A percentile compares a stretch with the other conserved stretches of the same genome.
Conservation (phyloP, 2,113 vertebrate species). For the Pomatostomus ruficeps region DNA sequence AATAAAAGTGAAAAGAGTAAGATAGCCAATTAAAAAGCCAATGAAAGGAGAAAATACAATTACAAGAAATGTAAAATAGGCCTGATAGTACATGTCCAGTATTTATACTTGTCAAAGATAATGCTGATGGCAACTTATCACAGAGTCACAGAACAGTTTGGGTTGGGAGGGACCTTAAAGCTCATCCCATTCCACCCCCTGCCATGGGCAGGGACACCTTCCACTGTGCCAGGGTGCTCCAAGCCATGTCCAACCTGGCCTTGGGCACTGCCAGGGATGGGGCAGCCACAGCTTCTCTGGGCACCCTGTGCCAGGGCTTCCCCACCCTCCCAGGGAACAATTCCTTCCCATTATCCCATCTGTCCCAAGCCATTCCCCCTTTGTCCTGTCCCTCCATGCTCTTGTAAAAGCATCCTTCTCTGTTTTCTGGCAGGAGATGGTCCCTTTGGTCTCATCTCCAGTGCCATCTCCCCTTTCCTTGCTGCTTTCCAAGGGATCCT, state of each 20-base stretch:
- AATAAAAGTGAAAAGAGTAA: neutral
- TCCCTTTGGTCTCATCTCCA: neutral
- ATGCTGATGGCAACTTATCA: neutral
- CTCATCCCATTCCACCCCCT: neutral
- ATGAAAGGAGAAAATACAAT: neutral
- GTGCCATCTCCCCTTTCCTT: neutral
- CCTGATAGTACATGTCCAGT: neutral
- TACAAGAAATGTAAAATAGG: neutral
- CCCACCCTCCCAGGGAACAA: fast-evolving
- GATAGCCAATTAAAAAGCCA: neutral
- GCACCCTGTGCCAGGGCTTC: neutral
- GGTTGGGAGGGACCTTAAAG: neutral
- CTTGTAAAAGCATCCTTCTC: neutral
- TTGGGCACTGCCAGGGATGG: neutral
- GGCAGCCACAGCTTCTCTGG: neutral
- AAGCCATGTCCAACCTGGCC: fast-evolving
- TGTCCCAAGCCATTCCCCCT: neutral
- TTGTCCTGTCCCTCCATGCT: neutral
- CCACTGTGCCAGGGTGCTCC: neutral
- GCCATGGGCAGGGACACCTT: neutral
- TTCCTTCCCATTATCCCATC: neutral
- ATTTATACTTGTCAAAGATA: neutral
- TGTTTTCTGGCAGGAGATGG: neutral
- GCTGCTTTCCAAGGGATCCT: neutral
- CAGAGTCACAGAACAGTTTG: neutral